Conservation (phyloP, 2,888 invertebrate genomes). For the Melanotus villosus region DNA sequence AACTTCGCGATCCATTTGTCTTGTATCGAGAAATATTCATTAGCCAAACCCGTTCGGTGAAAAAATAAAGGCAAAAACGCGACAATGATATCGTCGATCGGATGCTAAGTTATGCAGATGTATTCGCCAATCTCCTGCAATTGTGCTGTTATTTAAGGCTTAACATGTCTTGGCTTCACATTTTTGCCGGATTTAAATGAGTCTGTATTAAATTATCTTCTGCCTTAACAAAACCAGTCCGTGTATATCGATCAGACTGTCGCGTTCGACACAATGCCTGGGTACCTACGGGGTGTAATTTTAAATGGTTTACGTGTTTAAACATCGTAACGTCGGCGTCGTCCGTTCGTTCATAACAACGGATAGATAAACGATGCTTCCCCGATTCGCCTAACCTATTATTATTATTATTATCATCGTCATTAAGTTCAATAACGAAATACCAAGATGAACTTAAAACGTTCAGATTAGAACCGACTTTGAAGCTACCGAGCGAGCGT, state of each 20-base stretch:
- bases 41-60: slow-evolving; percentile 54
- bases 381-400: no score
- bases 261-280: slow-evolving; percentile 59
- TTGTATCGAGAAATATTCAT: slow-evolving; percentile 61
- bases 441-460: no score
- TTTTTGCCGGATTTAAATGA: slow-evolving; percentile 66
- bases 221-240: slow-evolving; percentile 62
- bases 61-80: slow-evolving; percentile 52
- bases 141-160: slow-evolving; percentile 68
- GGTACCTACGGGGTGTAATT: slow-evolving; percentile 19
- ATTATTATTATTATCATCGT: no score
- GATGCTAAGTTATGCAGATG: slow-evolving; percentile 67
- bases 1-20: slow-evolving; percentile 59
- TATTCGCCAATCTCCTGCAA: slow-evolving; percentile 68
- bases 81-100: slow-evolving; percentile 66
- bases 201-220: slow-evolving; percentile 66
- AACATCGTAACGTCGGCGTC: no score
- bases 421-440: no score
- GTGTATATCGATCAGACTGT: slow-evolving; percentile 61
- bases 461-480: no score
- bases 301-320: background rate
- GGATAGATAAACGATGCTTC: no score
- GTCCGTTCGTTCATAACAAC: no score
- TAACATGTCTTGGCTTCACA: slow-evolving; percentile 63
- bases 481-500: no score